Conservation (phyloP, 2,888 invertebrate genomes). For the Taphrorychus bicolor region DNA sequence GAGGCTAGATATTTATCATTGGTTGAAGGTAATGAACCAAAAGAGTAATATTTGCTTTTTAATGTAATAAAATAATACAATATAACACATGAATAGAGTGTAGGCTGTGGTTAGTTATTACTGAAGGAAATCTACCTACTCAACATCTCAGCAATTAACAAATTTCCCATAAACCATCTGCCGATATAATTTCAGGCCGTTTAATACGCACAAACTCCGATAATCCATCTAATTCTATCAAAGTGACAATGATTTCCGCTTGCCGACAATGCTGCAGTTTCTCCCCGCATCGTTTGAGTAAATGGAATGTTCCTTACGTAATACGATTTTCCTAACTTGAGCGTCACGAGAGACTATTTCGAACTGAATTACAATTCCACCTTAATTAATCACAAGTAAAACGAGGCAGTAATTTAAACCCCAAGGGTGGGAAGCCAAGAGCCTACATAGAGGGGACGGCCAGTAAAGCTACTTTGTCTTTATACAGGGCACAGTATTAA, state of each 20-base stretch:
- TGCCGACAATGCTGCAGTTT: constrained; percentile 22
- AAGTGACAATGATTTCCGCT: constrained; percentile 17
- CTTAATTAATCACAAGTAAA: constrained; percentile 32
- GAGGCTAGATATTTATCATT: too few relatives aligned
- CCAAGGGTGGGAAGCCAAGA: constrained; percentile 2
- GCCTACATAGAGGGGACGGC: constrained; percentile 5
- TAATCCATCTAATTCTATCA: constrained; percentile 17
- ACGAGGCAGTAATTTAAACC: constrained; percentile 22
- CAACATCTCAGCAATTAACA: too few relatives aligned
- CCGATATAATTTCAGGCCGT: not conserved
- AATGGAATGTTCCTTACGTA: constrained; percentile 21
- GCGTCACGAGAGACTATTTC: constrained; percentile 20
- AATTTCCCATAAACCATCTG: too few relatives aligned
- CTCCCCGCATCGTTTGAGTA: constrained; percentile 24
- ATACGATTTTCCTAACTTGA: constrained; percentile 14
- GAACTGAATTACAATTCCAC: constrained; percentile 25
- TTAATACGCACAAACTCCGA: constrained; percentile 4
- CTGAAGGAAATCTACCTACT: too few relatives aligned
- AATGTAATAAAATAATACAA: too few relatives aligned
- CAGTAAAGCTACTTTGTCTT: constrained; percentile 13
- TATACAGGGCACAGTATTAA: too few relatives aligned
- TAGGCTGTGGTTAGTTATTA: too few relatives aligned
- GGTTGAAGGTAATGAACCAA: too few relatives aligned
- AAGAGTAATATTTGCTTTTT: too few relatives aligned
- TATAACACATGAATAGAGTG: too few relatives aligned